These are phyloP conservation scores for Cryptophagus acutangulus DNA, from an alignment of 2,888 invertebrate species.

Conservation along the genomic window DNA sequence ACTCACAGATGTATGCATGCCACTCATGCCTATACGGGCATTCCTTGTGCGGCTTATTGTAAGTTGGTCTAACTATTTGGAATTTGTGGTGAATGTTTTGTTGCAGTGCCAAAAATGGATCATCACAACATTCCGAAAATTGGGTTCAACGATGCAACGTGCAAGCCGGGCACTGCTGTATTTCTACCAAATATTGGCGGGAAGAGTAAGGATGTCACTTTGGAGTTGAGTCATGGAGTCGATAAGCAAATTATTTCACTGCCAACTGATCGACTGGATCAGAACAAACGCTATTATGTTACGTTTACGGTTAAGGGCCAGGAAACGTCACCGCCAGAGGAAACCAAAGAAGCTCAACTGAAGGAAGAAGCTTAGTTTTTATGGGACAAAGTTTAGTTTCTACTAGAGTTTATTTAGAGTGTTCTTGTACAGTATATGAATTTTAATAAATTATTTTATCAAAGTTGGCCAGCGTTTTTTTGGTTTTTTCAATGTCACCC, in stretches of 20 bases:
- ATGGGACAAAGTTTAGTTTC: no score
- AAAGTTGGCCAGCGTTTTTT: background rate
- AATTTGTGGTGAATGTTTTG: no score
- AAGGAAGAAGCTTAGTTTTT: no score
- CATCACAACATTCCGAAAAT: constrained; percentile 76
- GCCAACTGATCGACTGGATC: constrained; percentile 81
- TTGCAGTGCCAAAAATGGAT: constrained; percentile 70
- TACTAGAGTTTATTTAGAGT: no score
- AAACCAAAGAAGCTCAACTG: no score
- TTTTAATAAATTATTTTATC: constrained; percentile 4
- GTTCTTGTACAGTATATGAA: constrained; percentile 5
- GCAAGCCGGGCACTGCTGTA: constrained; percentile 44
- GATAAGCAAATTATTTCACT: constrained; percentile 82
- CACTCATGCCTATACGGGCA: constrained; percentile 83
- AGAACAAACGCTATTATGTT: constrained; percentile 86
- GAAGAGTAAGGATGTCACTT: constrained; percentile 58
- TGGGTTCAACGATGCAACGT: constrained; percentile 45
- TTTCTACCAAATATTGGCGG: constrained; percentile 66
- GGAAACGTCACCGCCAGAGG: no score
- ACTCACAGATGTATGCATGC: constrained; percentile 89
- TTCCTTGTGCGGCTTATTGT: constrained; percentile 85
- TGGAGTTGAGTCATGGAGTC: constrained; percentile 79
- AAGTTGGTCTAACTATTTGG: constrained; percentile 47
- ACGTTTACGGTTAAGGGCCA: constrained; percentile 85
- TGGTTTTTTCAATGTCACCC: background rate